phyloP scores from a whole-genome alignment of 2,797 vertebrate genomes.

The Jordanella pulchra region DNA sequence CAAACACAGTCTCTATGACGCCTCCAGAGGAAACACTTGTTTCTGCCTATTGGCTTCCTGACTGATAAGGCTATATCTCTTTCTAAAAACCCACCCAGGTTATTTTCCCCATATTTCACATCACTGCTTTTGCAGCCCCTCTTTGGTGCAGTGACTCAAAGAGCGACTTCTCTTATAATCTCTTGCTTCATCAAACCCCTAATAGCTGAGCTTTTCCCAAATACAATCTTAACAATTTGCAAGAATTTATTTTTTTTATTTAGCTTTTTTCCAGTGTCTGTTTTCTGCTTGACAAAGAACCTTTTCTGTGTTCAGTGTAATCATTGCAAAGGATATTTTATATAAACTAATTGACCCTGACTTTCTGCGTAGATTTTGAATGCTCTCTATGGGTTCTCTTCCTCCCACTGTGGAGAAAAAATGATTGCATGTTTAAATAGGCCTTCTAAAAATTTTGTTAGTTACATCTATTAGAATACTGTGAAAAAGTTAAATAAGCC shows the following conservation, averaged over 20 bases:
- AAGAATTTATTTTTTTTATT: neutral
- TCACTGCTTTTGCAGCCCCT: conserved; percentile 9
- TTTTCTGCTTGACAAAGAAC: neutral
- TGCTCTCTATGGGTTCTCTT: neutral
- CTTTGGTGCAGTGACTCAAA: neutral
- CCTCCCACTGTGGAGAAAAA: no score
- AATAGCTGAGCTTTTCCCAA: neutral
- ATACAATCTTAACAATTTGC: neutral
- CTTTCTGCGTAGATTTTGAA: neutral
- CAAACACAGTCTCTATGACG: conserved; percentile 38
- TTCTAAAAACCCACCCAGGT: conserved; percentile 1
- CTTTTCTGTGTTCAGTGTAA: neutral
- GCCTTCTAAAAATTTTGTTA: no score
- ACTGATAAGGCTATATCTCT: conserved; percentile 7
- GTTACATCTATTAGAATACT: no score
- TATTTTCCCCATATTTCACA: conserved; percentile 10
- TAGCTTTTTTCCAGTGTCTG: neutral
- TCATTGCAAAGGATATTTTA: neutral
- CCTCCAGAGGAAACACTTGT: conserved; percentile 41
- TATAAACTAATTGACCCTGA: neutral
- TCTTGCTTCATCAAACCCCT: neutral
- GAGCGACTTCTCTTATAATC: neutral
- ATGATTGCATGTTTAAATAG: no score
- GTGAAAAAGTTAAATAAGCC: no score
- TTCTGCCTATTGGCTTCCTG: conserved; percentile 42